Evolutionary conservation across 2,113 vertebrate genomes (phyloP), one percentile per base, ranked within the genome.

Genomic region (Rutilus rutilus): DNA sequence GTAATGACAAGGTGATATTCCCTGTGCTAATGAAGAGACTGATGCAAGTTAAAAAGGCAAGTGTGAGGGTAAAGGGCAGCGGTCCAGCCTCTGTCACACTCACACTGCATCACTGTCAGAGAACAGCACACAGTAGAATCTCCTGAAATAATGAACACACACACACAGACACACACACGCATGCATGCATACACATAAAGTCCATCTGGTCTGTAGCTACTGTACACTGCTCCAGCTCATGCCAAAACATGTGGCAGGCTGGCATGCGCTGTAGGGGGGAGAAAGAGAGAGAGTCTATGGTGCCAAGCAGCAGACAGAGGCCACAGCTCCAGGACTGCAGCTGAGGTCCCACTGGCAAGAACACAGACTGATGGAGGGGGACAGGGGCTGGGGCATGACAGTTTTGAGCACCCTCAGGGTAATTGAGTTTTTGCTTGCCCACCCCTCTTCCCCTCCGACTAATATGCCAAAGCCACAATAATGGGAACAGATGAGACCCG

Each of bases 261-360:
- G 67, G 52, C 65, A 74, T 59, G 67, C 7, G 62, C 11, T 73
- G 11, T 30, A 14, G 14, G 80, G 27, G 19, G 25, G 42, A 83
- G 69, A 83, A 54, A 83, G 59, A 21, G 33, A 59, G 21, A 42
- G 60, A 81, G 74, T 82, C 57, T 23, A 47, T 50, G 87, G 52
- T 86, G 62, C 86, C 87, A 87, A 87, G 87, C 59, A 27, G 64
- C 59, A 89, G 87, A 87, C 87, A 85, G 86, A 88, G 90, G 85
- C 87, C 87, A 84, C 71, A 86, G 89, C 93, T 92, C 84, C 89
- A 62, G 89, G 91, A 92, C 90, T 92, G 87, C 93, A 93, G 93
- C 93, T 93, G 92, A 92, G 90, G 89, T 91, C 93, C 87, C 88
- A 78, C 88, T 89, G 87, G 79, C 83, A 83, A 85, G n/a, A 74